These are phyloP conservation scores for Herpetotheres cachinnans DNA, from an alignment of 2,113 vertebrate genomes.

Conservation along the genomic window DNA sequence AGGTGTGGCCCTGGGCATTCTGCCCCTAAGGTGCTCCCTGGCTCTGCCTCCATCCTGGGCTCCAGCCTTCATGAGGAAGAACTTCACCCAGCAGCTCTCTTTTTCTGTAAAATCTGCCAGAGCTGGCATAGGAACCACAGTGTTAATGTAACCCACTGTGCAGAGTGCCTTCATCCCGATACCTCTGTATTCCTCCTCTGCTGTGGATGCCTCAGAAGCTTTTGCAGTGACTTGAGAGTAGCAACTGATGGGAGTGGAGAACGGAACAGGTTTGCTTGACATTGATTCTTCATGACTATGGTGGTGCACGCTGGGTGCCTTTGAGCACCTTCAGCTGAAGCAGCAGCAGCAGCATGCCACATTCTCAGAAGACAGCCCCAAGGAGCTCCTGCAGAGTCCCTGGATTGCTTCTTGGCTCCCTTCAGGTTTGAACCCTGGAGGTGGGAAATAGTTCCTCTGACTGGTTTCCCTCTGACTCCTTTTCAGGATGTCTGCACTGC, in stretches of 20 bases:
- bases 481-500: conserved; percentile 87
- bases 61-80: background rate
- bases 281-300: background rate
- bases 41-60: background rate
- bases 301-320: background rate
- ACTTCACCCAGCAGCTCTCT: background rate
- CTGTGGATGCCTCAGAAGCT: background rate
- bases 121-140: background rate
- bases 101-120: background rate
- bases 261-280: background rate
- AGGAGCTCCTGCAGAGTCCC: background rate
- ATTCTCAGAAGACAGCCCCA: background rate
- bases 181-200: background rate
- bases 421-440: background rate
- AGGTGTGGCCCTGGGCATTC: background rate
- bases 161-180: background rate
- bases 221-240: background rate
- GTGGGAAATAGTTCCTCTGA: background rate
- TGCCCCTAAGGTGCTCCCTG: background rate
- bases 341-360: background rate
- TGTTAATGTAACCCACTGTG: background rate
- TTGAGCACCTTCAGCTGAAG: background rate
- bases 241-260: background rate
- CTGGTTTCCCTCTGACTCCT: background rate
- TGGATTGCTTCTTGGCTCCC: background rate